These are phyloP conservation scores for Dione vanillae DNA, from an alignment of 2,888 invertebrate species.

Conservation along the genomic window DNA sequence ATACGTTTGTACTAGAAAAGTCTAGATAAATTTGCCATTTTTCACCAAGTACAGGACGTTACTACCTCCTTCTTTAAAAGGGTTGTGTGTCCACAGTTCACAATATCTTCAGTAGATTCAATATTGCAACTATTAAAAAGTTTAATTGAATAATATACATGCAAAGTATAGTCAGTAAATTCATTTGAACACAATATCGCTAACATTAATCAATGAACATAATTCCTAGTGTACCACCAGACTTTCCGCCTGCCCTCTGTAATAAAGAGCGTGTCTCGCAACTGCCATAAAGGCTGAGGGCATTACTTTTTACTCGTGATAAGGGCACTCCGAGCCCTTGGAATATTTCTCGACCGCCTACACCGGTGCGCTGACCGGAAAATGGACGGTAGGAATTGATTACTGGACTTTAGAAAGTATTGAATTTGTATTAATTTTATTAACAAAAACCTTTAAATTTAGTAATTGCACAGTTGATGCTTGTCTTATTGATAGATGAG, in stretches of 20 bases:
- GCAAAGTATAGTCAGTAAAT: no score
- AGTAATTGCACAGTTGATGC: neutral
- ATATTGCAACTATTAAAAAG: no score
- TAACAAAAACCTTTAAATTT: neutral
- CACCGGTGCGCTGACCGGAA: slow-evolving; percentile 65
- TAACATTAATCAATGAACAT: neutral
- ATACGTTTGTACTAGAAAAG: no score
- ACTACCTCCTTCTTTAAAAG: no score
- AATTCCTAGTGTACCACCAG: slow-evolving; percentile 51
- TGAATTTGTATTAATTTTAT: slow-evolving; percentile 10
- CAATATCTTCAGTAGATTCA: no score
- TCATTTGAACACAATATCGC: no score
- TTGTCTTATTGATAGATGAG: neutral
- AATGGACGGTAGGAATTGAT: slow-evolving; percentile 55
- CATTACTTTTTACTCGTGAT: slow-evolving; percentile 84
- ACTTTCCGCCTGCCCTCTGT: slow-evolving; percentile 65
- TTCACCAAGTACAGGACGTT: no score
- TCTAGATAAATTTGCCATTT: no score
- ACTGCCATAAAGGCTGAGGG: slow-evolving; percentile 81
- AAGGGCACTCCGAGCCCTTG: slow-evolving; percentile 67
- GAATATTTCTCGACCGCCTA: slow-evolving; percentile 63
- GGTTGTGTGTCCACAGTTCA: no score
- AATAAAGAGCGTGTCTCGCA: slow-evolving; percentile 83
- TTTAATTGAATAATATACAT: no score
- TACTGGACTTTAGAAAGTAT: slow-evolving; percentile 22